Evolutionary conservation across 2,888 invertebrate genomes (phyloP).

Genomic region (Apamea anceps): DNA sequence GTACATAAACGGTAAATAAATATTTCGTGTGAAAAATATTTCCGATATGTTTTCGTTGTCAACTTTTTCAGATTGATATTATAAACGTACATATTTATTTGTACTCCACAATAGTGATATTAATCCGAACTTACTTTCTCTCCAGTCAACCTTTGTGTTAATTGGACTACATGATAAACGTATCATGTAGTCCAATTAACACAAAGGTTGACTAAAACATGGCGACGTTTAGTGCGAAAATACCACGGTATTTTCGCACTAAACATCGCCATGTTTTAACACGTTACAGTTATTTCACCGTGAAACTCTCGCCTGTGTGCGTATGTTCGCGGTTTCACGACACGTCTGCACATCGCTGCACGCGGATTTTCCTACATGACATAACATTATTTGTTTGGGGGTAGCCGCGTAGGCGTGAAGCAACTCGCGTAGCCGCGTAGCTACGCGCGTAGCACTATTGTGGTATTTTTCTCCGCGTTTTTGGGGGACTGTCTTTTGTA

Average conservation of each 20-base stretch:
- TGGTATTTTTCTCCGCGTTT: constrained; percentile 2
- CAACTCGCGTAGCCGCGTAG: constrained; percentile 13
- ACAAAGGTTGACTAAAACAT: too few species aligned
- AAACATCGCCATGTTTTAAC: not conserved
- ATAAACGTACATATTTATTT: not conserved
- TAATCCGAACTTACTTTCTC: not conserved
- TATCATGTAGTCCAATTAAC: too few species aligned
- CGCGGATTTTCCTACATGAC: constrained; percentile 13
- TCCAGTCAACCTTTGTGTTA: not conserved
- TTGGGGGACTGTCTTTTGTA: too few species aligned
- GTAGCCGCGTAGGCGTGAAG: constrained; percentile 20
- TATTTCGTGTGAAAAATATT: constrained; percentile 8
- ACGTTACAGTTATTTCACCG: constrained; percentile 23
- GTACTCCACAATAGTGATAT: not conserved
- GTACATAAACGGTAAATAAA: too few species aligned
- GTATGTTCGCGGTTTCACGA: constrained; percentile 20
- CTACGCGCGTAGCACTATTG: constrained; percentile 22
- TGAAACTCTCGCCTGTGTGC: not conserved
- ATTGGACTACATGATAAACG: not conserved
- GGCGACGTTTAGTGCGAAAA: too few species aligned
- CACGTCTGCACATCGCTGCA: constrained; percentile 21
- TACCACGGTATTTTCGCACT: not conserved
- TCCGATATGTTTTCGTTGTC: not conserved
- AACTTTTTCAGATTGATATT: not conserved
- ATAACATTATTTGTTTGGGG: constrained; percentile 28